phyloP scores from a whole-genome alignment of 2,113 vertebrate genomes.

The Microtus ochrogaster region DNA sequence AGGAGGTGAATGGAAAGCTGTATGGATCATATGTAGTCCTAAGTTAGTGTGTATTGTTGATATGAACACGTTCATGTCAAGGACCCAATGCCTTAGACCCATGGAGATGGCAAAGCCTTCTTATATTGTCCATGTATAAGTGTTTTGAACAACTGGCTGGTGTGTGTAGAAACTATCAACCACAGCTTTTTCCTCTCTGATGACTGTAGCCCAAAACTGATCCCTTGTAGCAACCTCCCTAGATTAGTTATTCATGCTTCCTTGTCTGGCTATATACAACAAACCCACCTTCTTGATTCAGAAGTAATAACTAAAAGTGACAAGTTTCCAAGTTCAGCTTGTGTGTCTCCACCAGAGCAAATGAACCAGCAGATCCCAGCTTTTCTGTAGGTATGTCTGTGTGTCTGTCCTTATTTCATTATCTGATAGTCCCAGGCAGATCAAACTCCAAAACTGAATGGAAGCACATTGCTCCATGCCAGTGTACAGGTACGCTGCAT shows the following conservation, averaged over 20 bases:
- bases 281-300: neutral
- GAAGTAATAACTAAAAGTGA: neutral
- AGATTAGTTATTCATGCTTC: neutral
- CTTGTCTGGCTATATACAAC: neutral
- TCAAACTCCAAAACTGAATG: neutral
- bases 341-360: neutral
- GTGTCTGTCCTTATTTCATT: neutral
- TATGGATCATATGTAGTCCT: neutral
- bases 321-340: neutral
- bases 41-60: neutral
- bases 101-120: neutral
- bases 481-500: no score
- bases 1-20: neutral
- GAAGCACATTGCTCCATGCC: neutral
- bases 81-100: neutral
- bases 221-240: neutral
- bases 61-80: neutral
- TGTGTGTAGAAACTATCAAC: neutral
- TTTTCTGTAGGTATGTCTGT: no score
- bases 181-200: neutral
- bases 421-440: neutral
- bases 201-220: neutral
- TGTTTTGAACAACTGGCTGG: neutral
- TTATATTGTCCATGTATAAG: neutral
- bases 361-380: neutral